Percentiles rank a stretch among this genome's conserved stretches.
Conservation (phyloP, 2,797 vertebrate species). For the Myotis vivesi region DNA sequence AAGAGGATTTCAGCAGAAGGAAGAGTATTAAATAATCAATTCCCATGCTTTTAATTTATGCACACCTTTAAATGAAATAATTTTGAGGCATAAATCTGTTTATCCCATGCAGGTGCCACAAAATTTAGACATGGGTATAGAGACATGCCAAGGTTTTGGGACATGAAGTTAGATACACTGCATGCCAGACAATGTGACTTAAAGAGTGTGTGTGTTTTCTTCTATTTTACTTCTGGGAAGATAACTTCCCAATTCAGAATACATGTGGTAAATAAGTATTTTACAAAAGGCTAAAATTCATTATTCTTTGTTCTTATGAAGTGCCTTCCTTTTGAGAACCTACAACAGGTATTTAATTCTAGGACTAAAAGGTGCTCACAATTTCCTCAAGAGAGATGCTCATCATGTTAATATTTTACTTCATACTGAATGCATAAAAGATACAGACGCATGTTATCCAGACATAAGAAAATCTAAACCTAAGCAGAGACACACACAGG, state of each 20-base stretch:
- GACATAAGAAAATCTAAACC: not conserved
- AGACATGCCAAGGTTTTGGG: slow-evolving; percentile 11
- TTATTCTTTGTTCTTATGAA: not conserved
- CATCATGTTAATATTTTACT: not conserved
- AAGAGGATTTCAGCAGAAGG: slow-evolving; percentile 67
- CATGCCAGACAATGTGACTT: not conserved
- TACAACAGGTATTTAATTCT: not conserved
- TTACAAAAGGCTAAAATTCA: not conserved
- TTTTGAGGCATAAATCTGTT: slow-evolving; percentile 55
- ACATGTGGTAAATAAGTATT: not conserved
- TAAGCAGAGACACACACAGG: not conserved
- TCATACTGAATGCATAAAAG: not conserved
- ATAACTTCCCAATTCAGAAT: not conserved
- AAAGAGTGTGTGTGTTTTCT: not conserved
- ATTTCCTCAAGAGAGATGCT: not conserved
- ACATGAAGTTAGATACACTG: not conserved
- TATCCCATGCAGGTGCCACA: slow-evolving; percentile 27
- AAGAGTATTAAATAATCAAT: slow-evolving; percentile 63
- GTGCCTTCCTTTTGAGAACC: not conserved
- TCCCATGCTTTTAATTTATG: slow-evolving; percentile 65
- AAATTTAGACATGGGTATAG: slow-evolving; percentile 50
- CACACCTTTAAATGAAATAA: slow-evolving; percentile 50
- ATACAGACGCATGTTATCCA: not conserved
- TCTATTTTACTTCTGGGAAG: not conserved
- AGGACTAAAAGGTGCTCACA: not conserved